These are phyloP conservation scores for Griposia aprilina DNA, from an alignment of 2,888 invertebrate genomes.

Conservation along the genomic window DNA sequence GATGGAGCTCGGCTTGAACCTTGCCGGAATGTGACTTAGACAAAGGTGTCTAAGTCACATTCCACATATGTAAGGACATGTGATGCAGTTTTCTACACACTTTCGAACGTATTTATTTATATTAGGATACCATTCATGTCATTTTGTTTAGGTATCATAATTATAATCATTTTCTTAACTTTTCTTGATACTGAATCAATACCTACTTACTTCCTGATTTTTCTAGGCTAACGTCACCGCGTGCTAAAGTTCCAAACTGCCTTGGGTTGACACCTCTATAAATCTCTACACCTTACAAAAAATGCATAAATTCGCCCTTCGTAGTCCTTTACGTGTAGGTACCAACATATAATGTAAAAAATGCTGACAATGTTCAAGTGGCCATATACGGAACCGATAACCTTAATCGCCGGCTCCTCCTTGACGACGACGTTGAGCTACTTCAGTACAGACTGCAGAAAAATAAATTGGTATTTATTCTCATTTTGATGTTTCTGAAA, in stretches of 20 bases:
- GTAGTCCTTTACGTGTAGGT: constrained; percentile 34
- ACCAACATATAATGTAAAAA: constrained; percentile 58
- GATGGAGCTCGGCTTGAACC: no score
- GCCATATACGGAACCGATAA: constrained; percentile 68
- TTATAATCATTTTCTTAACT: not conserved
- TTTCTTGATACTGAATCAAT: not conserved
- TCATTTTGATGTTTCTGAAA: not conserved
- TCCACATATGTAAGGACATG: no score
- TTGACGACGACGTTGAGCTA: constrained; percentile 49
- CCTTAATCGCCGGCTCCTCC: constrained; percentile 68
- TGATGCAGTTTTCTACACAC: no score
- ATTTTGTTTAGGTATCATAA: not conserved
- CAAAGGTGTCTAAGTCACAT: no score
- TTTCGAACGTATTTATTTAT: no score
- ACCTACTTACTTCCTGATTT: not conserved
- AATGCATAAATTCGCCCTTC: constrained; percentile 31
- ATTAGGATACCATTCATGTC: no score
- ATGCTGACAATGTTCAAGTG: constrained; percentile 64
- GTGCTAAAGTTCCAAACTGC: not conserved
- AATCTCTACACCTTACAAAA: constrained; percentile 12
- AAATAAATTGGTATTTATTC: constrained; percentile 10
- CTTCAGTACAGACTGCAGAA: constrained; percentile 43
- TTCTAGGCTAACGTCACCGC: not conserved
- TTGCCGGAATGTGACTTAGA: no score
- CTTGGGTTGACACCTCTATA: not conserved